Conservation (phyloP, 2,888 invertebrate species). For the Antitype chi region DNA sequence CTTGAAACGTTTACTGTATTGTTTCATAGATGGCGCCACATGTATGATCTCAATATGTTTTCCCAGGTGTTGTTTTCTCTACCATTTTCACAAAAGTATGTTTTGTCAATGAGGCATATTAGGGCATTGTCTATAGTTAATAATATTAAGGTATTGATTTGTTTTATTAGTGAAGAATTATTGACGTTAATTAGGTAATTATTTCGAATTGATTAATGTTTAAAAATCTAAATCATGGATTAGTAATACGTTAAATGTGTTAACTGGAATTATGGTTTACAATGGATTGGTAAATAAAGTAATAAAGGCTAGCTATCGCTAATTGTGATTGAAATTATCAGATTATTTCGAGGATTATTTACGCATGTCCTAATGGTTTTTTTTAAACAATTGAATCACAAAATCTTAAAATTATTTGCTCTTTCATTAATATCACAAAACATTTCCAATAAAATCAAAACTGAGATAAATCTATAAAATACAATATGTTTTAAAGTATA, state of each 20-base stretch:
- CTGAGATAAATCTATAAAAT: neutral
- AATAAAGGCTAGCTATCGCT: neutral
- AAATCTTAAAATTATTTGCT: neutral
- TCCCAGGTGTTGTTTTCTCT: neutral
- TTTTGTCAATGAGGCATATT: neutral
- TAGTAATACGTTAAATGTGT: neutral
- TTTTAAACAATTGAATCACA: neutral
- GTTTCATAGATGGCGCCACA: conserved; percentile 50
- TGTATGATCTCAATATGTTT: neutral
- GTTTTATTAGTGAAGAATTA: neutral
- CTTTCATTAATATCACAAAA: neutral
- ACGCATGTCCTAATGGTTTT: neutral
- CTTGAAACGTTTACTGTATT: conserved; percentile 16
- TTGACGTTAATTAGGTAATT: neutral
- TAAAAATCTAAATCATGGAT: neutral
- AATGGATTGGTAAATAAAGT: neutral
- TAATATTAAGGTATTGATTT: neutral
- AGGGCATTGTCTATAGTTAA: neutral
- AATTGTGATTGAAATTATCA: neutral
- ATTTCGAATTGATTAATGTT: neutral
- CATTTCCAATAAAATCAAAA: neutral
- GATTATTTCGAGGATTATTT: neutral
- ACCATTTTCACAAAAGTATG: neutral
- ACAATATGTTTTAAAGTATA: neutral
- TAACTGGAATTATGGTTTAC: neutral